Conservation (phyloP, 2,888 invertebrate species). For the Dugesia japonica region DNA sequence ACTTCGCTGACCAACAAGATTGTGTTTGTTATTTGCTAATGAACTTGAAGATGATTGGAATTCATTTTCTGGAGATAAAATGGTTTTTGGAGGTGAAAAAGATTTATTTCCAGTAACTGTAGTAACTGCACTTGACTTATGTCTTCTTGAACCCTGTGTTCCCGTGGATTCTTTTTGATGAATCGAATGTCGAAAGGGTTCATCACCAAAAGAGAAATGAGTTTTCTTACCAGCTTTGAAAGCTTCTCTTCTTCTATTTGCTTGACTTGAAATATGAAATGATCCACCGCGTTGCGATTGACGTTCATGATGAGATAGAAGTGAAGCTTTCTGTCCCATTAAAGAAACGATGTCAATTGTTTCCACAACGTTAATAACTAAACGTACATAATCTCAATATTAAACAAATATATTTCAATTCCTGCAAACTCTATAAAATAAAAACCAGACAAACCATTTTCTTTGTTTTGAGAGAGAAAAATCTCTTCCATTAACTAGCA, state of each 20-base stretch:
- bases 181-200: slow-evolving; percentile 2
- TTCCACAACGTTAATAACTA: neutral
- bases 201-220: neutral
- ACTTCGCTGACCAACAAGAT: neutral
- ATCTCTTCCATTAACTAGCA: slow-evolving; percentile 13
- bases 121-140: neutral
- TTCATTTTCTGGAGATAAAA: neutral
- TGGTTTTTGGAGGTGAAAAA: neutral
- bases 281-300: slow-evolving; percentile 1
- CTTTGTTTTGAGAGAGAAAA: neutral
- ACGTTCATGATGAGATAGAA: neutral
- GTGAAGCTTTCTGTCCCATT: slow-evolving; percentile 9
- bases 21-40: neutral
- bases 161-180: neutral
- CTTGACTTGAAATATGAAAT: slow-evolving; percentile 10
- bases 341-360: neutral
- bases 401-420: neutral
- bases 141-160: neutral
- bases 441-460: slow-evolving; percentile 9
- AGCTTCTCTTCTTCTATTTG: neutral
- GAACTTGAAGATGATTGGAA: neutral
- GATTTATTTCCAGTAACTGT: neutral
- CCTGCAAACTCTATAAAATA: neutral
- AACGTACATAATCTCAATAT: neutral
- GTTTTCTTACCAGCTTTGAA: neutral